Evolutionary conservation across 1,140 invertebrate species (phyloP).

Genomic region (Triops cancriformis): DNA sequence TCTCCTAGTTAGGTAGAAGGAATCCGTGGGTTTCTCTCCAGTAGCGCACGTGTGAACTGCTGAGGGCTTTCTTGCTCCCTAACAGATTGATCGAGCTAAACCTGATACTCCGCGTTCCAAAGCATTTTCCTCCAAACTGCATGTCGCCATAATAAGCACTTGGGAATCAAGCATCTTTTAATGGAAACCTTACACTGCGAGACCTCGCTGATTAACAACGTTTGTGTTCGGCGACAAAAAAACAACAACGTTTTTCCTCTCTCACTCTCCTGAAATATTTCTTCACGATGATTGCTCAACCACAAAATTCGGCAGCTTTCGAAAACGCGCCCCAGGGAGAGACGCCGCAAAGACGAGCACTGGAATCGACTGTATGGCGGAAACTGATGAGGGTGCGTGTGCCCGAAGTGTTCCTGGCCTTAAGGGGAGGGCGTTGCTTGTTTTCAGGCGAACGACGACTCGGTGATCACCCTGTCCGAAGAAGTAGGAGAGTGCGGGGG

Average conservation of each 20-base stretch:
- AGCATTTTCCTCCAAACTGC: background rate
- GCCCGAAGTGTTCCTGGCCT: background rate
- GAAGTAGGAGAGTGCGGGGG: too few species aligned
- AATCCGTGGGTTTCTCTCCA: background rate
- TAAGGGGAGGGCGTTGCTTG: background rate
- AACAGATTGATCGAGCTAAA: background rate
- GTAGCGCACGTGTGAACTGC: background rate
- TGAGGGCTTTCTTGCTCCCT: background rate
- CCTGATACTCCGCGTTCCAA: background rate
- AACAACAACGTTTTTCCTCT: background rate
- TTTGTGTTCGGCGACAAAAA: background rate
- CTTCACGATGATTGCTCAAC: too few species aligned
- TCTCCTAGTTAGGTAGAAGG: background rate
- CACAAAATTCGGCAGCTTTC: background rate
- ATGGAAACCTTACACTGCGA: background rate
- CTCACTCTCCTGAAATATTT: too few species aligned
- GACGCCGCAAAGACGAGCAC: background rate
- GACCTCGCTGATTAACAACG: background rate
- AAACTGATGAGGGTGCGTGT: slow-evolving; percentile 9
- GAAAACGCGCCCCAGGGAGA: background rate
- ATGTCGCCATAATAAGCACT: background rate
- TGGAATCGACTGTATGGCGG: slow-evolving; percentile 3
- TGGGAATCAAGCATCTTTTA: background rate
- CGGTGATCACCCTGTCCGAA: background rate
- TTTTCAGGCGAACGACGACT: slow-evolving; percentile 4